phyloP scores from a whole-genome alignment of 2,113 vertebrate species.

The Ellobius talpinus region DNA sequence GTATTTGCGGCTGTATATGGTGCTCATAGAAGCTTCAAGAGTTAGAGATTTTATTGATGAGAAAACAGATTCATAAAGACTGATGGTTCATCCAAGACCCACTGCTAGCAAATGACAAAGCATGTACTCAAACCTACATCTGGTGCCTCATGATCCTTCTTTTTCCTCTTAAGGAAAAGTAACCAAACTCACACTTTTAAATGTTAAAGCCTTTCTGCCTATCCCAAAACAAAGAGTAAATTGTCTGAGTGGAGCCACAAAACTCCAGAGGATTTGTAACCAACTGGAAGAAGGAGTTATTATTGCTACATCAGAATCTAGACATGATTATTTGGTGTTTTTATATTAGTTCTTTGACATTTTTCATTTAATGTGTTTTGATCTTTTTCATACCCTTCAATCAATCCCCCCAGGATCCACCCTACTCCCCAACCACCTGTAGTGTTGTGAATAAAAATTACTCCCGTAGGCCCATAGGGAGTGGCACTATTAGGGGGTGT shows the following conservation, averaged over 20 bases:
- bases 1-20: conserved; percentile 20
- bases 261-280: not conserved
- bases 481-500: not conserved
- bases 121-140: not conserved
- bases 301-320: not conserved
- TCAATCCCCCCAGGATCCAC: not conserved
- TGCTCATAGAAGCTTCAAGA: conserved; percentile 5
- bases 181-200: not conserved
- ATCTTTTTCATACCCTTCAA: too few species aligned
- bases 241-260: not conserved
- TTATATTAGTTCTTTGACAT: not conserved
- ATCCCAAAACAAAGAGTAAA: not conserved
- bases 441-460: not conserved
- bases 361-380: not conserved
- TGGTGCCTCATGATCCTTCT: not conserved
- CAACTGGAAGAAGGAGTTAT: not conserved
- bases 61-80: conserved; percentile 58
- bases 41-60: conserved; percentile 40
- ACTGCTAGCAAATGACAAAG: not conserved
- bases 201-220: conserved; percentile 31
- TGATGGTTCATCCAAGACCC: not conserved
- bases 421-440: not conserved
- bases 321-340: not conserved
- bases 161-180: not conserved
- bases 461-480: not conserved